These are phyloP conservation scores for Dryococelus australis DNA, from an alignment of 2,888 invertebrate species.

Conservation along the genomic window DNA sequence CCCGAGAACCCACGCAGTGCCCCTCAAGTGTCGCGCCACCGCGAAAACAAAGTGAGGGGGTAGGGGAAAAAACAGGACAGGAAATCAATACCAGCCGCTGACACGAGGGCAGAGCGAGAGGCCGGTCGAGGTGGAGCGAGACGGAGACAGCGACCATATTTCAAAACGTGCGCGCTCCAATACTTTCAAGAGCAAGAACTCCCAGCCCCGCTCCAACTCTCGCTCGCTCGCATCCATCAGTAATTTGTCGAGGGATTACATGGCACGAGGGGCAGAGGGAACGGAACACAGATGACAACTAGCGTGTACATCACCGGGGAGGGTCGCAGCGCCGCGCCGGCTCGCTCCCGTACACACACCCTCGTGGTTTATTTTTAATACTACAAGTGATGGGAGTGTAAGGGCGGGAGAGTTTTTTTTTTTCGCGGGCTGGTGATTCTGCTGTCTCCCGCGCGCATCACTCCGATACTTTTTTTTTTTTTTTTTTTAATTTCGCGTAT, in stretches of 20 bases:
- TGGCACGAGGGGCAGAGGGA: background rate
- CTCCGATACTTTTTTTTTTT: too few species aligned
- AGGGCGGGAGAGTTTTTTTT: background rate
- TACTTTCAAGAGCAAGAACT: constrained; percentile 28
- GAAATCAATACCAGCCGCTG: background rate
- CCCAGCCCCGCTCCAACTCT: background rate
- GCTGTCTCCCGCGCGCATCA: too few species aligned
- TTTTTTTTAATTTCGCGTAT: too few species aligned
- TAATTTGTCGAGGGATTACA: constrained; percentile 29
- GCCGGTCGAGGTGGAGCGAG: background rate
- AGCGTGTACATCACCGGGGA: constrained; percentile 32
- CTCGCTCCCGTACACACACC: constrained; percentile 27
- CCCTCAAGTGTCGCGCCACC: constrained; percentile 16
- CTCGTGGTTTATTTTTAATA: constrained; percentile 17
- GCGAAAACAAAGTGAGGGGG: background rate
- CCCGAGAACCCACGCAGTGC: too few species aligned
- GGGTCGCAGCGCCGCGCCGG: constrained; percentile 32
- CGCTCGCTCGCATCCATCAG: constrained; percentile 19
- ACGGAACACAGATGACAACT: constrained; percentile 24
- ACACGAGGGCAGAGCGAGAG: background rate
- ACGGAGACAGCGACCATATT: constrained; percentile 10
- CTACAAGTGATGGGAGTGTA: background rate
- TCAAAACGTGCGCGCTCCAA: constrained; percentile 5
- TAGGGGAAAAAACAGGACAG: constrained; percentile 1
- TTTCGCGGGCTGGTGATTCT: too few species aligned